Base-by-base conservation (phyloP, 1,140 invertebrate species). In the Heterodera schachtii region DNA sequence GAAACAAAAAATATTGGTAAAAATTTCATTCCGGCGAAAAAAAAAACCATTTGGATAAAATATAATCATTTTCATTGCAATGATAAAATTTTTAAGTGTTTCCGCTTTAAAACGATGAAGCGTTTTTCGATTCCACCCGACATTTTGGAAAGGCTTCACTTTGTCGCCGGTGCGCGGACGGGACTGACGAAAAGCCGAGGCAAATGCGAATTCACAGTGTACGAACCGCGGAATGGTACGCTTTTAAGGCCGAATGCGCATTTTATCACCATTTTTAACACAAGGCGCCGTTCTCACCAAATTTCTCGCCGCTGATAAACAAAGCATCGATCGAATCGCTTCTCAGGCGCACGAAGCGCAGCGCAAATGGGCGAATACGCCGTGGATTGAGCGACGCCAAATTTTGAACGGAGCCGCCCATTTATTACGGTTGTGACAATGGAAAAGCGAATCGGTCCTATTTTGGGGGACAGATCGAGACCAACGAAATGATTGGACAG, bases 81-180 rank as follows among this genome's bases (percentile, higher is more conserved):
- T n/a, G n/a, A n/a, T n/a, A n/a, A n/a, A n/a, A n/a, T n/a, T n/a
- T n/a, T n/a, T n/a, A n/a, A n/a, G n/a, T n/a, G n/a, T n/a, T n/a
- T 49, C 47, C 4, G 47, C 47, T 49, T 21, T 21, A 82, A 66
- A 81, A 81, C 16, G 41, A 78, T 78, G 76, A 78, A 47, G 66
- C 66, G 70, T 69, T 78, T 78, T 69, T 49, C 76, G 41, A 46
- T 78, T 13, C 60, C 89, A 86, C 74, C 81, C 88, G 49, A 84
- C 85, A 16, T 89, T 88, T 71, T 89, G 85, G 4, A 67, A 89
- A 46, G 77, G 80, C 11, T 87, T 85, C 13, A 90, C 90, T 78
- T 84, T 83, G 79, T 81, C 78, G 69, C 76, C 75, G 52, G 66
- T 41, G 21, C 69, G 13, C 31, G 79, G 41, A 73, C 75, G 43